Base-by-base conservation (phyloP, 1,140 invertebrate species). In the Stenopsyche tienmushanensis region DNA sequence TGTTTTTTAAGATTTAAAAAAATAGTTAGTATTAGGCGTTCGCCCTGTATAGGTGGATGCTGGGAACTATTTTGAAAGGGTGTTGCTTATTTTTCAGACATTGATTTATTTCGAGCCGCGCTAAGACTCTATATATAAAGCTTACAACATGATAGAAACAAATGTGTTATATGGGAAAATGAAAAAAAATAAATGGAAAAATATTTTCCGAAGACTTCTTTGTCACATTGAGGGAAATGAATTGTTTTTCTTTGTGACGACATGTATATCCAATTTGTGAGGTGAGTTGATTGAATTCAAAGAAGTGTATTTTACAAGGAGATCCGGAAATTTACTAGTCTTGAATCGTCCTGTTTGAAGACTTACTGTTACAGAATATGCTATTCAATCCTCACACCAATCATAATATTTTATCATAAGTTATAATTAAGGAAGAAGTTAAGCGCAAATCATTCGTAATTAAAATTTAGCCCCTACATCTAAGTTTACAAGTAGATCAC, bases 121-220 rank as follows among this genome's bases (percentile, higher is more conserved):
- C 54, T 57, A 42, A 57, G 39, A 21, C 54, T 57, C 54, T 42
- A 57, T 57, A 57, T 57, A 57, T 57, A 42, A 57, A 15, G 54
- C 54, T 57, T 57, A 57, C 54, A 21, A 42, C 54, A 29, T 57
- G 54, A 57, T 57, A 57, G 54, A 57, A 57, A 57, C 54, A 57
- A 57, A 57, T 57, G 54, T 29, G 54, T 57, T 57, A 57, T 57
- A 21, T 57, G 34, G 34, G 39, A 21, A 39, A 23, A 57, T 41
- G 24, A 24, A 57, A 57, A 57, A 17, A 42, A 57, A 42, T 41
- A 57, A 57, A 42, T 41, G 34, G 54, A 42, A 53, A 20, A 42
- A 42, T 41, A 42, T 55, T 20, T 20, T 10, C 17, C 25, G 20
- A n/a, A 17, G 9, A 10, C 17, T 53, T 13, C 25, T 26, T 53